Evolutionary conservation across 2,888 invertebrate genomes (phyloP), one percentile per base, ranked within the genome.

Genomic region (Lottia gigantea): DNA sequence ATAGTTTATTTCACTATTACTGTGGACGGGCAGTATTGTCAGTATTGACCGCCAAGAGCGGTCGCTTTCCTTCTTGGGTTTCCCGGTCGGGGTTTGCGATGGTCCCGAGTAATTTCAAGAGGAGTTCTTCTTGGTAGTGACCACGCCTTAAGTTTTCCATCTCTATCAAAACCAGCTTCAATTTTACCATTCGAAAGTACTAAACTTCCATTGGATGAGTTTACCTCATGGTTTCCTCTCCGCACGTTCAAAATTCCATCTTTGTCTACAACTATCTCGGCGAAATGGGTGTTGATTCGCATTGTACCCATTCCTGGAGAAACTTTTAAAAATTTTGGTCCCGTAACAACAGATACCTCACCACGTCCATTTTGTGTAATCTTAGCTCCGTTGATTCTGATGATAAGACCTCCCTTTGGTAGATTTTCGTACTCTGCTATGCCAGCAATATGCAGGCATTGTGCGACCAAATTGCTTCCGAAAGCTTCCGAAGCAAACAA

Each of bases 261-360:
- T 16, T 78, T 73, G 65, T 85, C 89, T 55, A 89, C 83, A n/a
- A 85, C 84, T 80, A 88, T 86, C 68, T 89, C 88, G 62, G 89
- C 82, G 72, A 84, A 83, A 64, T 86, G 81, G 14, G 88, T 88
- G 64, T 87, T 82, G 23, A 89, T 75, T 46, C 83, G 82, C 2
- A 88, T 77, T 15, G 83, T 77, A 25, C 85, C 83, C 26, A 73
- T 81, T 11, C 69, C 68, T 1, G 89, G 87, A n/a, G 86, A 87
- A 75, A 87, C 82, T 23, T 83, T 78, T 46, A 90, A 79, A 64
- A 81, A 85, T 70, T 88, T 87, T n/a, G 87, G 86, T 26, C 88
- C 87, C n/a, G 84, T 83, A 23, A 84, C 82, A 16, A 90, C 86
- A 4, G 78, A 80, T 7, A 89, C 87, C 64, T 89, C 88, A 16